phyloP scores from a whole-genome alignment of 2,888 invertebrate genomes.

The Lithophane ornitopus region DNA sequence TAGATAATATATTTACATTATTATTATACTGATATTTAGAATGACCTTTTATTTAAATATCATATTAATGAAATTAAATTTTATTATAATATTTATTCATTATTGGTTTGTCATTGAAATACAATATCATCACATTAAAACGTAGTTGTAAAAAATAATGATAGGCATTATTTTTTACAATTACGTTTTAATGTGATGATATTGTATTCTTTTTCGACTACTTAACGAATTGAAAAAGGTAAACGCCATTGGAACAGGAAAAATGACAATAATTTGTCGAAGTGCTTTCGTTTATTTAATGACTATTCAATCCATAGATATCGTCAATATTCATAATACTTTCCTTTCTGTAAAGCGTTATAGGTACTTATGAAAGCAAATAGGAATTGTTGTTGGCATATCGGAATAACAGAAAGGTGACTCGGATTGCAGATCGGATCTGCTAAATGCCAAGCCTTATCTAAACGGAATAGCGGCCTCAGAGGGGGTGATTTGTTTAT shows the following conservation, averaged over 20 bases:
- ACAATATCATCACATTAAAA: too few species aligned
- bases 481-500: conserved; percentile 40
- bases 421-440: conserved; percentile 46
- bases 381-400: conserved; percentile 21
- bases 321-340: not conserved
- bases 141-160: too few species aligned
- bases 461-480: conserved; percentile 30
- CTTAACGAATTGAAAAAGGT: not conserved
- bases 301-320: not conserved
- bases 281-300: conserved; percentile 7
- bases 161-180: not conserved
- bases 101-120: not conserved
- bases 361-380: conserved; percentile 40
- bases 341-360: not conserved
- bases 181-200: not conserved
- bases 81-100: not conserved
- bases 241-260: not conserved
- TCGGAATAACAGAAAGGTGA: conserved; percentile 20
- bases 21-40: too few species aligned
- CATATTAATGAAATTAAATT: not conserved
- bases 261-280: not conserved
- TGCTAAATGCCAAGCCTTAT: conserved; percentile 57
- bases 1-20: too few species aligned
- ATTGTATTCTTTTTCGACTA: not conserved
- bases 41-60: not conserved